Conservation (phyloP, 2,113 vertebrate species). For the Serinus canaria region DNA sequence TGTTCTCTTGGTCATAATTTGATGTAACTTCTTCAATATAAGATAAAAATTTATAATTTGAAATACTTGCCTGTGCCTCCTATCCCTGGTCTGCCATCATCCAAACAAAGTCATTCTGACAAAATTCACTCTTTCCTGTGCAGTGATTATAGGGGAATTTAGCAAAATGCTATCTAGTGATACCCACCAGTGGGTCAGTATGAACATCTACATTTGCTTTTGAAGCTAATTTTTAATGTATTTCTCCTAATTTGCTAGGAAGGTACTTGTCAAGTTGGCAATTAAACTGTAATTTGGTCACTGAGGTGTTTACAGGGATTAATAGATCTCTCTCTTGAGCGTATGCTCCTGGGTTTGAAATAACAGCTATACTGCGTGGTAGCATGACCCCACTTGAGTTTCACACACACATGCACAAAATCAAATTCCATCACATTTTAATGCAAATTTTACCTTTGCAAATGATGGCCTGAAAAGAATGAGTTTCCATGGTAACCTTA, state of each 20-base stretch:
- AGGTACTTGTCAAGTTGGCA: slow-evolving; percentile 58
- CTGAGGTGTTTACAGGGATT: slow-evolving; percentile 67
- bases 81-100: neutral
- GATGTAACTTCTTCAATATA: neutral
- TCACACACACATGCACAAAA: slow-evolving; percentile 68
- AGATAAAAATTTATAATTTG: neutral
- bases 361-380: slow-evolving; percentile 68
- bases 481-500: slow-evolving; percentile 80
- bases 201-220: slow-evolving; percentile 49
- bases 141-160: slow-evolving; percentile 5
- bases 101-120: slow-evolving; percentile 9
- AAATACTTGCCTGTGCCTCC: neutral
- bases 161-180: neutral
- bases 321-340: slow-evolving; percentile 66
- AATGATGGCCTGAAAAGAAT: slow-evolving; percentile 79
- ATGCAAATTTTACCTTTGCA: slow-evolving; percentile 84
- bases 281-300: slow-evolving; percentile 71
- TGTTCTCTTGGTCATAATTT: neutral
- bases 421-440: slow-evolving; percentile 77
- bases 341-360: slow-evolving; percentile 61
- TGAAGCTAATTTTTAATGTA: slow-evolving; percentile 57
- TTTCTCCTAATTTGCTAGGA: slow-evolving; percentile 51
- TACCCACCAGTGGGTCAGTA: slow-evolving; percentile 17
- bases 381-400: slow-evolving; percentile 74
- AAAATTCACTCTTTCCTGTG: neutral